Base-by-base conservation (phyloP, 2,113 vertebrate species). In the Scomber japonicus region DNA sequence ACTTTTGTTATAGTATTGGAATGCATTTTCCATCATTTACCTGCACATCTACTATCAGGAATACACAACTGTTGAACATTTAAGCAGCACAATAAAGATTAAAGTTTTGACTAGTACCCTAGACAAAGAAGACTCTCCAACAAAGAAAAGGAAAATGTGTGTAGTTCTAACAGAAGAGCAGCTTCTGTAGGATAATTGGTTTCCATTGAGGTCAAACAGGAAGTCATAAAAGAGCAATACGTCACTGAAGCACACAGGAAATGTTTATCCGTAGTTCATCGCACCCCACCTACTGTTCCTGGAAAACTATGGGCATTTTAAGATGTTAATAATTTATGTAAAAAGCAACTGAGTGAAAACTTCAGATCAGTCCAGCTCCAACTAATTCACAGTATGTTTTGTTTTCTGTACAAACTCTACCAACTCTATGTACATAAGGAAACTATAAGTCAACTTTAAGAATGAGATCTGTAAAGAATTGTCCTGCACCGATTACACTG, bases 231-330 rank as follows among this genome's bases (percentile, higher is more conserved):
- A 35, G 63, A 73, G 65, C 30, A 65, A 51, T 61, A 69, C 11
- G 12, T 73, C 63, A 65, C 10, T 51, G 12, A 75, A 21, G 70
- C 14, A 66, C 11, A 81, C 73, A 89, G 74, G 81, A 92, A 91
- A 78, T 88, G 54, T 86, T 89, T 88, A 67, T 86, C 71, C 50
- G 11, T 54, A 46, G 63, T 57, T 82, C 45, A 30, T 19, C 3
- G 11, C 51, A 21, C 66, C 40, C 60, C 61, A 75, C 69, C 71
- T 68, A 59, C 61, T 49, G 9, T 9, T 31, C 54, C 69, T 71
- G 11, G 1, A 57, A 68, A 71, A 80, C 27, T 60, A 73, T 15
- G 27, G 16, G 13, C 49, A 62, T 50, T 79, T 54, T 64, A 64
- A 65, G 31, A 78, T 48, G n/a, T 62, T 62, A 51, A 81, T 71